A percentile compares a stretch with the other conserved stretches of the same genome.
These are phyloP conservation scores for Ophiothrix spiculata DNA, from an alignment of 35 echinoderm and acorn worm genomes.

Conservation along the genomic window DNA sequence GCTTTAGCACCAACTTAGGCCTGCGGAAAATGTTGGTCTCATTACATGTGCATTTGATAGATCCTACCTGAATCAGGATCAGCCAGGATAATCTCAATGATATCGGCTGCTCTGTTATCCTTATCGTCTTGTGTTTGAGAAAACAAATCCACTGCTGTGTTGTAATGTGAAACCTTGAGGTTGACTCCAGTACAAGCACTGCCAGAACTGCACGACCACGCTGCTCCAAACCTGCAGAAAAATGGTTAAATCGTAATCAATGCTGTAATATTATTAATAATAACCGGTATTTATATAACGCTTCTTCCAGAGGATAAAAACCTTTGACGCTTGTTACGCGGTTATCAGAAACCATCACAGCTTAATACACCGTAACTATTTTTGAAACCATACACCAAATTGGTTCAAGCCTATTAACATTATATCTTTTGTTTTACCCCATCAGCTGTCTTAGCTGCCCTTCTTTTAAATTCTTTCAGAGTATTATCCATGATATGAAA, in stretches of 20 bases:
- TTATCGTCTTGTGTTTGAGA: slow-evolving; percentile 66
- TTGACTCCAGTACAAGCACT: slow-evolving; percentile 80
- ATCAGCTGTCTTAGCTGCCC: too few species aligned
- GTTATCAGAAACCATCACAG: not conserved
- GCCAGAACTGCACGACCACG: slow-evolving; percentile 66
- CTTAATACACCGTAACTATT: not conserved
- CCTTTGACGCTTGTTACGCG: not conserved
- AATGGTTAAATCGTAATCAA: not conserved
- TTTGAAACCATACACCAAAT: not conserved
- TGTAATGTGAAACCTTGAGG: slow-evolving; percentile 56
- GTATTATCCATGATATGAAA: too few species aligned
- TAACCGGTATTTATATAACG: not conserved
- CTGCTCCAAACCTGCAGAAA: slow-evolving; percentile 52
- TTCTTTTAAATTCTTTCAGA: too few species aligned
- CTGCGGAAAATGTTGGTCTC: not conserved
- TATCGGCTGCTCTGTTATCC: slow-evolving; percentile 62
- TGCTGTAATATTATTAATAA: not conserved
- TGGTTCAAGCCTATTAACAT: not conserved
- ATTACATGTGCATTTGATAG: not conserved
- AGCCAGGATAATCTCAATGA: slow-evolving; percentile 65
- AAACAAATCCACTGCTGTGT: slow-evolving; percentile 39
- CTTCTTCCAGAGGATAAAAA: not conserved
- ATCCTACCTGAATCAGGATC: slow-evolving; percentile 73
- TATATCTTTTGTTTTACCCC: not conserved
- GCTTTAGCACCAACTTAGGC: not conserved